These are phyloP conservation scores for Pardosa pseudoannulata DNA, from an alignment of 2,888 invertebrate species.

Conservation along the genomic window DNA sequence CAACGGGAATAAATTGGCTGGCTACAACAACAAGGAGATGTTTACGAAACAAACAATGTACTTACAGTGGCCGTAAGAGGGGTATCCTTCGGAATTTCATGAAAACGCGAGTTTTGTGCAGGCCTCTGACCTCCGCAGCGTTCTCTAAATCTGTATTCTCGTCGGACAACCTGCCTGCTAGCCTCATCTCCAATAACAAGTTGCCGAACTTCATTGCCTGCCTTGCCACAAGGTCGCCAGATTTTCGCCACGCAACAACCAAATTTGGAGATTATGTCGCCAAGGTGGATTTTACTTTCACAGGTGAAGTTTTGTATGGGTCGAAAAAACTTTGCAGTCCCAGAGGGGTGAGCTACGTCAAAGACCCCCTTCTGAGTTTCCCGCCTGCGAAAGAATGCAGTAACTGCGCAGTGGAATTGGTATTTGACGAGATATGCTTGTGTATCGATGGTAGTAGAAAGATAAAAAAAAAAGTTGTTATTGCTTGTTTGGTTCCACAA, in stretches of 20 bases:
- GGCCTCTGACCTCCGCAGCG: constrained; percentile 60
- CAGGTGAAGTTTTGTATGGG: background rate
- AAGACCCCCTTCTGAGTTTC: constrained; percentile 15
- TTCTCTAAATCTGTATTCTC: constrained; percentile 34
- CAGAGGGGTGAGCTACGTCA: constrained; percentile 9
- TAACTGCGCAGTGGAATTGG: constrained; percentile 3
- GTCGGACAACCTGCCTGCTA: constrained; percentile 23
- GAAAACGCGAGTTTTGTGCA: constrained; percentile 28
- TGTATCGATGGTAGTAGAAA: background rate
- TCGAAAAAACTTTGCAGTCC: background rate
- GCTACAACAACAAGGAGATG: background rate
- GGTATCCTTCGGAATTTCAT: constrained; percentile 59
- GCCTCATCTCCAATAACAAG: constrained; percentile 50
- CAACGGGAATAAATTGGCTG: background rate
- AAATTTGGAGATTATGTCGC: constrained; percentile 29
- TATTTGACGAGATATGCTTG: constrained; percentile 10
- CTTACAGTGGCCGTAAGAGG: constrained; percentile 32
- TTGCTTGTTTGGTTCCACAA: background rate
- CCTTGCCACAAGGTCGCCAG: constrained; percentile 36
- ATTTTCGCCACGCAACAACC: constrained; percentile 22
- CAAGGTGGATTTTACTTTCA: background rate
- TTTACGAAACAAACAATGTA: constrained; percentile 16
- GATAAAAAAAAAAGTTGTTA: background rate
- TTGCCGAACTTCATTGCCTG: constrained; percentile 53
- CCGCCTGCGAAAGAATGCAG: constrained; percentile 17